Evolutionary conservation across 2,888 invertebrate genomes (phyloP).

Genomic region (Cynaeus angustus): DNA sequence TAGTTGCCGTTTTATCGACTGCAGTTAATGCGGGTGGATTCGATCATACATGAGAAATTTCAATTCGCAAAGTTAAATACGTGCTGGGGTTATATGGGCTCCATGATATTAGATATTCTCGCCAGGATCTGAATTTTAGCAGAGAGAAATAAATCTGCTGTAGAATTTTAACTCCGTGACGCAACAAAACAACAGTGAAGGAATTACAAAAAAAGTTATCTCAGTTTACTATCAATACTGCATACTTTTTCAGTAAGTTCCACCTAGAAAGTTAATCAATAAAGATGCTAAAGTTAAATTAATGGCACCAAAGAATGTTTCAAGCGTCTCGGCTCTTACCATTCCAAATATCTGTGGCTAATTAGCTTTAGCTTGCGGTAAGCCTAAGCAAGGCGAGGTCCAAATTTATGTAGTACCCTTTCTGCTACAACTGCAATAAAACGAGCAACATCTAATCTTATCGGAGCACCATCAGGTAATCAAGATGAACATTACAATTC

Average conservation of each 20-base stretch:
- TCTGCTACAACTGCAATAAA: conserved; percentile 16
- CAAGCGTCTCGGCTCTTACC: background rate
- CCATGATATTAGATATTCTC: background rate
- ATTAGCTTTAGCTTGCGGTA: conserved; percentile 27
- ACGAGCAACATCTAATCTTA: conserved; percentile 22
- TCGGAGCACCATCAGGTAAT: conserved; percentile 21
- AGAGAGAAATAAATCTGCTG: too few species aligned
- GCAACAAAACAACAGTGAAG: too few species aligned
- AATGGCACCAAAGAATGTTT: conserved; percentile 2
- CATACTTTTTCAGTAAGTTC: too few species aligned
- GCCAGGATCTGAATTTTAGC: background rate
- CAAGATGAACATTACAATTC: conserved; percentile 20
- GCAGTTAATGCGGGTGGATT: conserved; percentile 3
- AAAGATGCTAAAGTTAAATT: background rate
- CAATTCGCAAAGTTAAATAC: conserved; percentile 5
- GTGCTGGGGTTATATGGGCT: background rate
- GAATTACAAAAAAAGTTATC: too few species aligned
- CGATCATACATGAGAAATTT: conserved; percentile 13
- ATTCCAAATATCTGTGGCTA: conserved; percentile 30
- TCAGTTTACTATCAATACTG: too few species aligned
- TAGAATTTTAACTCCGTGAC: too few species aligned
- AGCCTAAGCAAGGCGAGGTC: conserved; percentile 16
- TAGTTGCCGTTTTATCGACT: conserved; percentile 9
- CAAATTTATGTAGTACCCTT: conserved; percentile 27
- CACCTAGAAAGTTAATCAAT: background rate